Base-by-base conservation (phyloP, 2,888 invertebrate genomes). In the Dione vanillae region DNA sequence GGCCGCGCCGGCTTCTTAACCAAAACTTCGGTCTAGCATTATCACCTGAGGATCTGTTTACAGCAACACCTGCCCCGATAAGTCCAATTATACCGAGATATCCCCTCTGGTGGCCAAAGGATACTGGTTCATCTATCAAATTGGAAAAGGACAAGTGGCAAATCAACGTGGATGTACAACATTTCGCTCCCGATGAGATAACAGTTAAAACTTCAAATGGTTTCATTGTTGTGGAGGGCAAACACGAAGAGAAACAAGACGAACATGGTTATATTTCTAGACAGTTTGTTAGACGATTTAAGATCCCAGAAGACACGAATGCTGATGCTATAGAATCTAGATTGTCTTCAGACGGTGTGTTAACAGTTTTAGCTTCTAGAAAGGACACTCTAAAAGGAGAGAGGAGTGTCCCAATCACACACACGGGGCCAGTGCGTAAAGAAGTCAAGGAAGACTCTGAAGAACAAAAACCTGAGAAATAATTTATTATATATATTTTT, bases 231-330 rank as follows among this genome's bases (percentile, higher is more conserved):
- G 93, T 96, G 14, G 96, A 97, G 84, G 97, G 96, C 0, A 96
- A 96, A 81, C 97, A 97, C 79, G 96, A 96, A 78, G 97, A 97
- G 77, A 96, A 95, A 77, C 94, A 95, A 75, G 96, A 97, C 77
- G 95, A 96, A 45, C 96, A 96, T 78, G 97, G 97, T 0, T 95
- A 94, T 75, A 94, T 97, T 65, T 95, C 96, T 0, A 94, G 96
- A 58, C 96, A 97, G 78, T 96, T 97, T 77, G 92, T 95, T 10
- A 94, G 96, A 49, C 95, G 95, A 71, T 97, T 97, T 81, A 89
- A 95, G 51, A 82, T 97, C 52, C 97, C 97, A 1, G 94, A 95
- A 78, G 96, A 95, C 14, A 95, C 95, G 56, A 95, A 96, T 78
- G 89, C 96, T n/a, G 95, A 95, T 70, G 94, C 94, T 16, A 95